phyloP scores from a whole-genome alignment of 2,888 invertebrate species.

The Drosophila greeni region DNA sequence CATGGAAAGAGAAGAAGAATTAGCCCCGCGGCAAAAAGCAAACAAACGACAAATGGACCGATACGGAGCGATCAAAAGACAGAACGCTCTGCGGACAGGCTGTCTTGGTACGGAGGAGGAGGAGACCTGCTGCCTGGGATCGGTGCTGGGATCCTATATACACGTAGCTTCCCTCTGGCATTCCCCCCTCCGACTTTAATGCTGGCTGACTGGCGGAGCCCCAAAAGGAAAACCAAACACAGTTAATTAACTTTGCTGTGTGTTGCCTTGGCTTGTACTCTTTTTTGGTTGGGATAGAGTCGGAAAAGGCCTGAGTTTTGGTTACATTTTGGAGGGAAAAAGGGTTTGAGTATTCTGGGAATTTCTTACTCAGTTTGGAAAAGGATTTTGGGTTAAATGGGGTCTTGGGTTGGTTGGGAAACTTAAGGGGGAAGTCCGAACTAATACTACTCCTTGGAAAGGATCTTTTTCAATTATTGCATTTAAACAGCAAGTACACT shows the following conservation, averaged over 20 bases:
- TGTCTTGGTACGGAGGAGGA: conserved; percentile 19
- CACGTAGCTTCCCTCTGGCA: conserved; percentile 2
- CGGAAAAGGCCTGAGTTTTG: neutral
- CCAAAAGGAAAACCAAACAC: conserved; percentile 64
- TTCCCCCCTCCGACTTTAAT: conserved; percentile 17
- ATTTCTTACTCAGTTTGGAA: neutral
- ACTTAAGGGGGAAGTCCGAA: too few relatives aligned
- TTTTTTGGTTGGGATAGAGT: conserved; percentile 17
- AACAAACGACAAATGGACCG: conserved; percentile 75
- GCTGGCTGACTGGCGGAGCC: conserved; percentile 29
- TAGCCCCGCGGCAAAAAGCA: conserved; percentile 74
- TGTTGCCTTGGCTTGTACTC: conserved; percentile 42
- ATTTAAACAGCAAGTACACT: too few relatives aligned
- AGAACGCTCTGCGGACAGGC: conserved; percentile 56
- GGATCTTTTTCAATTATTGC: too few relatives aligned
- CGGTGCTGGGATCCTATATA: conserved; percentile 13
- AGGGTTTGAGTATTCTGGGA: neutral
- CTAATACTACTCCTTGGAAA: neutral
- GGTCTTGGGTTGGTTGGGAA: too few relatives aligned
- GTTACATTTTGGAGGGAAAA: conserved; percentile 1
- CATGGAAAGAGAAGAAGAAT: conserved; percentile 54
- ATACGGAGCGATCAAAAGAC: conserved; percentile 74
- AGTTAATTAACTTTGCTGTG: conserved; percentile 70
- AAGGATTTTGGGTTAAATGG: neutral
- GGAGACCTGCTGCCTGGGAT: conserved; percentile 35